phyloP scores from a whole-genome alignment of 2,797 vertebrate genomes.

The Passerculus sandwichensis region DNA sequence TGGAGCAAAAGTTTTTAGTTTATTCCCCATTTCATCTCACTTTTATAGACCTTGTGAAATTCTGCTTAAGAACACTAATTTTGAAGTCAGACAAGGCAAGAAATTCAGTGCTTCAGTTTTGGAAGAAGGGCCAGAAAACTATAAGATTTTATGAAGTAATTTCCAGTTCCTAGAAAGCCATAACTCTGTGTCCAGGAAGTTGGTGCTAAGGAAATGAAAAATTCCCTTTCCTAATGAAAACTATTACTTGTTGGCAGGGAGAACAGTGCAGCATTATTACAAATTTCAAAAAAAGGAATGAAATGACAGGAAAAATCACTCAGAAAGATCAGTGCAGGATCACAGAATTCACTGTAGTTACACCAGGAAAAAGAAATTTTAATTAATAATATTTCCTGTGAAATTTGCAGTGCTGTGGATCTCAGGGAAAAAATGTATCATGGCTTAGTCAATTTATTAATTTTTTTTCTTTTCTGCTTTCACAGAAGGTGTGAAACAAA shows the following conservation, averaged over 20 bases:
- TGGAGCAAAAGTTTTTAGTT: background rate
- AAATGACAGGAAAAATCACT: background rate
- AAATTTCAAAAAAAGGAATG: background rate
- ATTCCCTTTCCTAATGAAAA: background rate
- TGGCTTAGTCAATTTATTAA: background rate
- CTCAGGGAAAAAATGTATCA: background rate
- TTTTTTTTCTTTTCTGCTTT: background rate
- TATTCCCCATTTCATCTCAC: background rate
- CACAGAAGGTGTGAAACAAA: background rate
- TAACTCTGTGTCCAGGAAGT: background rate
- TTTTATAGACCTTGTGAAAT: background rate
- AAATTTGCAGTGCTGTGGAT: background rate
- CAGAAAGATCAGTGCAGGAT: background rate
- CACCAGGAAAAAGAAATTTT: background rate
- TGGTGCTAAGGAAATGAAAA: background rate
- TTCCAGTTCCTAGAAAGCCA: background rate
- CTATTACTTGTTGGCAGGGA: background rate
- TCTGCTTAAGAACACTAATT: background rate
- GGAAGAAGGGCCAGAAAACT: background rate
- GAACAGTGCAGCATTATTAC: accelerated
- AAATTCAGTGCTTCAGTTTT: background rate
- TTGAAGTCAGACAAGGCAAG: background rate
- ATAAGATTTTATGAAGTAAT: background rate
- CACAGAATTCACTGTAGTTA: background rate
- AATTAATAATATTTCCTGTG: background rate